Evolutionary conservation across 2,888 invertebrate species (phyloP).

Genomic region (Osmoderma eremita): DNA sequence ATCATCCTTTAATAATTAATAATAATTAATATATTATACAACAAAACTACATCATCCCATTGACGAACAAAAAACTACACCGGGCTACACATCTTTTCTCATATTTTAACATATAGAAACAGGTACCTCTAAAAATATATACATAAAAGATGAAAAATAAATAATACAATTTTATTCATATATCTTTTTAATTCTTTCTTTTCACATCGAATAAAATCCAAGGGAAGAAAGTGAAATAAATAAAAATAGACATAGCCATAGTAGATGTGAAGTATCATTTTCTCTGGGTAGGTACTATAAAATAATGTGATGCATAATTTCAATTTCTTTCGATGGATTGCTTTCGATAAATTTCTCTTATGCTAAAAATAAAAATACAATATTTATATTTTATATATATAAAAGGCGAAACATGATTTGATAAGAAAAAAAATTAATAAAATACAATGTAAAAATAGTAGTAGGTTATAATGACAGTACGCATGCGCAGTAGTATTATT

Average conservation of each 20-base stretch:
- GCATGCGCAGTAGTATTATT: constrained; percentile 14
- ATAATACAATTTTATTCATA: constrained; percentile 41
- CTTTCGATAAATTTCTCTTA: constrained; percentile 21
- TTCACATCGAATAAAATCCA: constrained; percentile 24
- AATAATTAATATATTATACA: background rate
- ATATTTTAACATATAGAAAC: constrained; percentile 59
- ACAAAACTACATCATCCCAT: constrained; percentile 35
- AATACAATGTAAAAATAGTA: too few species aligned
- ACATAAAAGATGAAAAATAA: constrained; percentile 47
- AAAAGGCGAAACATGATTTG: constrained; percentile 6
- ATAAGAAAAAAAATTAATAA: constrained; percentile 11
- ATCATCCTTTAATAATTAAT: too few species aligned
- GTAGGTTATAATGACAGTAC: too few species aligned
- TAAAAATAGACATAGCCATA: too few species aligned
- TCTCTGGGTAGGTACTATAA: too few species aligned
- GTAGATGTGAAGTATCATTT: constrained; percentile 7
- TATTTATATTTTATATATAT: constrained; percentile 11
- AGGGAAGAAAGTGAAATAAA: background rate
- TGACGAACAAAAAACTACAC: constrained; percentile 53
- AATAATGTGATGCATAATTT: constrained; percentile 11
- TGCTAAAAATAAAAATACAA: constrained; percentile 18
- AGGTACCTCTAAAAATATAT: constrained; percentile 62
- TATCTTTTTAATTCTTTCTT: constrained; percentile 22
- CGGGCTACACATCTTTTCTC: constrained; percentile 54
- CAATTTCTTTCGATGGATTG: constrained; percentile 21